Conservation (phyloP, 1,140 invertebrate genomes). For the Drosophila kikkawai region DNA sequence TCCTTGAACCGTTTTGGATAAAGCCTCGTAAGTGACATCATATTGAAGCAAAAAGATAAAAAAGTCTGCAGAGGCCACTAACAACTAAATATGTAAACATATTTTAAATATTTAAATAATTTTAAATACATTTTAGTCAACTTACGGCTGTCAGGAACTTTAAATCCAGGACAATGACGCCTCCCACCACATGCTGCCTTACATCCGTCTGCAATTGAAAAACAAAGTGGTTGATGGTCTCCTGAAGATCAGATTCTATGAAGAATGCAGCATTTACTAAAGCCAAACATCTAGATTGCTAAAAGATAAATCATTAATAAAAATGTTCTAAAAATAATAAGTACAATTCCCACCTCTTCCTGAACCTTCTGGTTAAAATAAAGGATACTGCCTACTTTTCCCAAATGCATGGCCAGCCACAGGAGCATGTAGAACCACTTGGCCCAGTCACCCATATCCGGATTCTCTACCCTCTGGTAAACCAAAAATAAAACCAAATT, state of each 20-base stretch:
- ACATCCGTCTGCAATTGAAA: conserved; percentile 49
- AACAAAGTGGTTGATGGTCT: conserved; percentile 54
- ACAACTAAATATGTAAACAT: conserved; percentile 39
- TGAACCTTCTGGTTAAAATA: conserved; percentile 58
- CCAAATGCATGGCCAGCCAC: conserved; percentile 67
- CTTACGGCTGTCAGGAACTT: conserved; percentile 62
- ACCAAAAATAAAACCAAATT: conserved; percentile 66
- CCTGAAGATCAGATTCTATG: conserved; percentile 29
- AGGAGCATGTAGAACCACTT: conserved; percentile 53
- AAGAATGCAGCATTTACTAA: conserved; percentile 11
- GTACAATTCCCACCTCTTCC: conserved; percentile 25
- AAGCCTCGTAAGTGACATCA: conserved; percentile 73
- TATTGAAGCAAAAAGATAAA: conserved; percentile 81
- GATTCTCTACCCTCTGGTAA: conserved; percentile 62
- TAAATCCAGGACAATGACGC: conserved; percentile 48
- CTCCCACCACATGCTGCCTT: conserved; percentile 52
- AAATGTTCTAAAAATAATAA: too few relatives aligned
- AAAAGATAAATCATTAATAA: not conserved
- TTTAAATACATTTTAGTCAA: not conserved
- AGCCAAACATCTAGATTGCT: conserved; percentile 57
- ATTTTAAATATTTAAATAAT: not conserved
- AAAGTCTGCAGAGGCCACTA: conserved; percentile 61
- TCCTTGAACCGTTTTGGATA: conserved; percentile 31
- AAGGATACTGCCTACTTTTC: conserved; percentile 64
- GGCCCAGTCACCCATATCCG: not conserved